A percentile compares a stretch with the other conserved stretches of the same genome.
phyloP scores from a whole-genome alignment of 2,797 vertebrate species.

The Phalanger gymnotis region DNA sequence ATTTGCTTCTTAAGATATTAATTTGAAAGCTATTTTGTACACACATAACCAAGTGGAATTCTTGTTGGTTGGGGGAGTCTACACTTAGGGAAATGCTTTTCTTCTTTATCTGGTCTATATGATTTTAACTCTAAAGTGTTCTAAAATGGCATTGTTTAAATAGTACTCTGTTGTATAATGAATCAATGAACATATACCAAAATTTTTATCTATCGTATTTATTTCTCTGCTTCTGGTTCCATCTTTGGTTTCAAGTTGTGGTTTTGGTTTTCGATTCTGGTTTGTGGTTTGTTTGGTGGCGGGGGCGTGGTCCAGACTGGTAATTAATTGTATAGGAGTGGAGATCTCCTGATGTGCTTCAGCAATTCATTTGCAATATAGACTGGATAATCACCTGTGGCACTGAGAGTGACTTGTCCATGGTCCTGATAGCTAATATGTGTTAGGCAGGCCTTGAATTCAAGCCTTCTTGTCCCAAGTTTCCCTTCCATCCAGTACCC shows the following conservation, averaged over 20 bases:
- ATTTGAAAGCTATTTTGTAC: background rate
- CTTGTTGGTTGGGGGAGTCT: background rate
- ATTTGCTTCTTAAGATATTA: conserved; percentile 14
- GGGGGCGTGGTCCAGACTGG: background rate
- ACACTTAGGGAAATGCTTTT: background rate
- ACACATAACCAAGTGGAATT: background rate
- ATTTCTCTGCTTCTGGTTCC: background rate
- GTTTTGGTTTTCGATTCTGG: background rate
- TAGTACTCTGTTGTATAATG: background rate
- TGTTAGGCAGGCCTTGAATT: background rate
- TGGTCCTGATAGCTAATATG: background rate
- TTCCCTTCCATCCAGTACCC: background rate
- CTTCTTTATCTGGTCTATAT: background rate
- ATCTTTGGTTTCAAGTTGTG: background rate
- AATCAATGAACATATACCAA: background rate
- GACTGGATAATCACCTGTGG: background rate
- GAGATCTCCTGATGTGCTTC: background rate
- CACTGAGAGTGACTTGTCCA: background rate
- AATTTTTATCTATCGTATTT: background rate
- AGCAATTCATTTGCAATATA: background rate
- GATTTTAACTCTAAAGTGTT: background rate
- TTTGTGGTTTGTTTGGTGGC: background rate
- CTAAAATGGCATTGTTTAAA: background rate
- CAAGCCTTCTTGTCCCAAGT: background rate
- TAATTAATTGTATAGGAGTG: background rate